Conservation (phyloP, 2,797 vertebrate genomes). For the Tapirus indicus region DNA sequence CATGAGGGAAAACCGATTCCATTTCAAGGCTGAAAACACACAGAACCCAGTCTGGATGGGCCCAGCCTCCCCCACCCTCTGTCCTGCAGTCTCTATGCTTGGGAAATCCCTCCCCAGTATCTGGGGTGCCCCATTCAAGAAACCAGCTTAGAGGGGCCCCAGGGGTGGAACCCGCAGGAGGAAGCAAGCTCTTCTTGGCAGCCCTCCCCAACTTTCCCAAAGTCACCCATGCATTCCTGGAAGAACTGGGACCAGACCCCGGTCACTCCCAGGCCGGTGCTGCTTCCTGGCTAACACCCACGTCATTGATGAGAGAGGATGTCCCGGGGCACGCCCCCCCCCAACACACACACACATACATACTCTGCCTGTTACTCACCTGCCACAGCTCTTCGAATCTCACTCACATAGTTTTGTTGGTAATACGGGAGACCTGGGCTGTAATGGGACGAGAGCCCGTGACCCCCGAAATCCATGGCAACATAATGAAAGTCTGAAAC, state of each 20-base stretch:
- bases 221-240: not conserved
- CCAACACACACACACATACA: fast-evolving
- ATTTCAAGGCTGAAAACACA: constrained; percentile 92
- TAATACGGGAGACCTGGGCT: constrained; percentile 90
- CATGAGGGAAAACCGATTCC: constrained; percentile 94
- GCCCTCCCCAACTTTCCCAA: not conserved
- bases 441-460: constrained; percentile 94
- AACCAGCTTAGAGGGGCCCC: not conserved
- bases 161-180: not conserved
- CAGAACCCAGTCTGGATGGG: not conserved
- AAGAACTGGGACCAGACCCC: not conserved
- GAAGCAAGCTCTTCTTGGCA: not conserved
- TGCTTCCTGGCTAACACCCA: not conserved
- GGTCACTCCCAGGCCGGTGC: fast-evolving
- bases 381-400: constrained; percentile 90
- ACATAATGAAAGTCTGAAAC: constrained; percentile 91
- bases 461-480: constrained; percentile 94
- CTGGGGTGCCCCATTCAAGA: not conserved
- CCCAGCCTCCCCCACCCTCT: not conserved
- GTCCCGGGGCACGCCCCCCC: fast-evolving
- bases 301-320: not conserved
- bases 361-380: constrained; percentile 84
- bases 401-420: constrained; percentile 90
- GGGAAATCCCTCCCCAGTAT: not conserved
- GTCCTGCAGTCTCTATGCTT: not conserved